phyloP scores from a whole-genome alignment of 2,113 vertebrate genomes.

The Hyperopisus bebe region DNA sequence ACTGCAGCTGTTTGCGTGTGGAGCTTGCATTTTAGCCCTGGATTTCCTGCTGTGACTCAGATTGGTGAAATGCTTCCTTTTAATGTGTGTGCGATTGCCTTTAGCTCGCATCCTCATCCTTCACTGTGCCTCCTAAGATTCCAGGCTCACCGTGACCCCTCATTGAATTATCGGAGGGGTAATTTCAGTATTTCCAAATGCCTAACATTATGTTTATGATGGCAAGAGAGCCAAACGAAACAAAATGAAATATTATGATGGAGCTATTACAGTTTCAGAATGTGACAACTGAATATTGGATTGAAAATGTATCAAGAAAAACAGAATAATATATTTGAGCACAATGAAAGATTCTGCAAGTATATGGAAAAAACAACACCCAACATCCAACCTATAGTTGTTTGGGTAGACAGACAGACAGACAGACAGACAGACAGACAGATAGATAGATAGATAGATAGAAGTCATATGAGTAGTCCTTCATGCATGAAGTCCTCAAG shows the following conservation, averaged over 20 bases:
- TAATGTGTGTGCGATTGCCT: neutral
- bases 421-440: neutral
- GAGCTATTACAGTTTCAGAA: neutral
- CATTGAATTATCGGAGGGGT: neutral
- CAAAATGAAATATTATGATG: neutral
- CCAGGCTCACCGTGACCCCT: neutral
- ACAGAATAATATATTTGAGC: neutral
- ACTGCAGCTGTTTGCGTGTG: neutral
- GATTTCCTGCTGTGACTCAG: neutral
- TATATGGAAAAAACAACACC: neutral
- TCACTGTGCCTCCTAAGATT: neutral
- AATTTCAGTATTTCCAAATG: neutral
- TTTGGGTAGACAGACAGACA: too few relatives aligned
- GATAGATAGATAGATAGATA: too few relatives aligned
- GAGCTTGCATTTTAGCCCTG: neutral
- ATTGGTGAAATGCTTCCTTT: neutral
- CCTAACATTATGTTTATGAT: neutral
- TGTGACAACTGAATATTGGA: neutral
- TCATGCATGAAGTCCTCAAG: neutral
- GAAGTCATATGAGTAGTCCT: neutral
- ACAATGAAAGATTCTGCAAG: neutral
- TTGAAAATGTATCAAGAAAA: neutral
- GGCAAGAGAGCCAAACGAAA: neutral
- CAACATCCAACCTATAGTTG: neutral
- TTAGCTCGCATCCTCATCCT: neutral